Conservation (phyloP, 2,113 vertebrate genomes). For the Pterocles orientalis region DNA sequence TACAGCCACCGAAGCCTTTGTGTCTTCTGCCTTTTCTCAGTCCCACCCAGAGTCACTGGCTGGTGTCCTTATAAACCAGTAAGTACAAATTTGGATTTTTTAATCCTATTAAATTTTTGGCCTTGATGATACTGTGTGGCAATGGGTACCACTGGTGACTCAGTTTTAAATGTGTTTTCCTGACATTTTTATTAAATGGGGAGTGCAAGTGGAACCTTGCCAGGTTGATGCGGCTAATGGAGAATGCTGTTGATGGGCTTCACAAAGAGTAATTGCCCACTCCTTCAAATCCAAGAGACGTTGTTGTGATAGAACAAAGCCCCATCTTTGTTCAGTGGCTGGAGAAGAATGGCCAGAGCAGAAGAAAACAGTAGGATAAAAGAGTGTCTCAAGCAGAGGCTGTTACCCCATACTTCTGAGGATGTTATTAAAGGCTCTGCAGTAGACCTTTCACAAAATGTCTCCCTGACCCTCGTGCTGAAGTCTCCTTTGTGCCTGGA, state of each 20-base stretch:
- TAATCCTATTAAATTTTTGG: neutral
- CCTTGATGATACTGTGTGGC: neutral
- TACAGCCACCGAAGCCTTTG: neutral
- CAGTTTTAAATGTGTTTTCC: constrained; percentile 17
- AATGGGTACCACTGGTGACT: neutral
- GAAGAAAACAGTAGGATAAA: constrained; percentile 43
- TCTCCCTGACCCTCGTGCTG: constrained; percentile 7
- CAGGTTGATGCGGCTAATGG: constrained; percentile 4
- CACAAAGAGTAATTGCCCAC: constrained; percentile 32
- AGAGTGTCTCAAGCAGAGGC: constrained; percentile 24
- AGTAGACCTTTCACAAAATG: neutral
- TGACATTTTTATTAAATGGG: neutral
- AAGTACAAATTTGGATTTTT: neutral
- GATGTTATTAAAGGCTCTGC: constrained; percentile 5
- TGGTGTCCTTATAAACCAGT: neutral
- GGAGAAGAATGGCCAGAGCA: constrained; percentile 24
- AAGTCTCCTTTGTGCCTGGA: constrained; percentile 34
- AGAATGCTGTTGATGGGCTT: constrained; percentile 36
- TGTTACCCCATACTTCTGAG: constrained; percentile 26
- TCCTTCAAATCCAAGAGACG: constrained; percentile 11
- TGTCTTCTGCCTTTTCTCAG: neutral
- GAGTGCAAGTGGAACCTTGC: neutral
- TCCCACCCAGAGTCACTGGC: neutral
- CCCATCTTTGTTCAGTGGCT: constrained; percentile 23
- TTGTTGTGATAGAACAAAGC: constrained; percentile 22